These are phyloP conservation scores for Cantharis lateralis DNA, from an alignment of 2,888 invertebrate genomes.

Conservation along the genomic window DNA sequence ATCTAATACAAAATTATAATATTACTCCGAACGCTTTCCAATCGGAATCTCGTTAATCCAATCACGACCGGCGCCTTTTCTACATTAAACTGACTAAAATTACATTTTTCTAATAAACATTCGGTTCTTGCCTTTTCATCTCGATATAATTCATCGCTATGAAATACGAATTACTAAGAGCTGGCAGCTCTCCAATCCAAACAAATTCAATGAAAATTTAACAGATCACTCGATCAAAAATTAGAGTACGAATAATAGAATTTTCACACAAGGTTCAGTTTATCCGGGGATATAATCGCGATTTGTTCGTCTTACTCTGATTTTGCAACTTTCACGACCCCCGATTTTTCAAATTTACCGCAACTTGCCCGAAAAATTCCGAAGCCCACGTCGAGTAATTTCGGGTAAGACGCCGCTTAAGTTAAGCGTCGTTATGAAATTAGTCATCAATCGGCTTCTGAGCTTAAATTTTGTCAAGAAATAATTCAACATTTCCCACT, in stretches of 20 bases:
- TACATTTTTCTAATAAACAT: neutral
- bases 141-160: neutral
- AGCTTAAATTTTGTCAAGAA: neutral
- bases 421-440: conserved; percentile 46
- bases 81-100: neutral
- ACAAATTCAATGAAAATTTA: neutral
- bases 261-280: neutral
- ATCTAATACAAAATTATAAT: neutral
- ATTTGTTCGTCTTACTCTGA: neutral
- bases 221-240: neutral
- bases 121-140: neutral
- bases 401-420: conserved; percentile 43
- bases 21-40: neutral
- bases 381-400: neutral
- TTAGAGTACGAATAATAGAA: neutral
- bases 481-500: neutral
- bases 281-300: neutral
- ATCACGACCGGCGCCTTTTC: no score
- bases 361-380: neutral
- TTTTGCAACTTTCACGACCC: neutral
- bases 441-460: conserved; percentile 50
- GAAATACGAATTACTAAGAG: neutral
- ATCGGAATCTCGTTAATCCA: no score
- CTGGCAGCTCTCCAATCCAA: neutral
- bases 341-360: neutral